Conservation (phyloP, 2,797 vertebrate genomes). For the Diceros bicornis region DNA sequence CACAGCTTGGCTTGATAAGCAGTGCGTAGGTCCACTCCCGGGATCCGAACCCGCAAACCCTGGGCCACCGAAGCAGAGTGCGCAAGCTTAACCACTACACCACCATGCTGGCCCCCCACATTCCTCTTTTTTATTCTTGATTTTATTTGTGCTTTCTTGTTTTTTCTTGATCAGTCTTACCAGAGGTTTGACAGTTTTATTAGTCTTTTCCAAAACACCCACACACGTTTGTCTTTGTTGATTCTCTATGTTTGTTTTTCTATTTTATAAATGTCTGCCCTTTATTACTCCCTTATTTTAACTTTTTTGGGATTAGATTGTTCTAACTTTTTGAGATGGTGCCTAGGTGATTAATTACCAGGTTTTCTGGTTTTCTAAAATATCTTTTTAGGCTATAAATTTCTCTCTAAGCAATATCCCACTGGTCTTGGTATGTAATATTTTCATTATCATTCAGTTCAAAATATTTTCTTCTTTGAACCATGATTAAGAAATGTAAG, state of each 20-base stretch:
- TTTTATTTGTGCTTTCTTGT: neutral
- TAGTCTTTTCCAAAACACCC: neutral
- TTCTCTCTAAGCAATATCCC: neutral
- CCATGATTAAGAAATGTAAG: neutral
- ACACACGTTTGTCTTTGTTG: neutral
- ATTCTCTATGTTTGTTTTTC: neutral
- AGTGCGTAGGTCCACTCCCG: too few species aligned
- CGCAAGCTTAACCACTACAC: too few species aligned
- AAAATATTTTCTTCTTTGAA: slow-evolving; percentile 35
- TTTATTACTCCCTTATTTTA: neutral
- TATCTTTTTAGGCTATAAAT: slow-evolving; percentile 27
- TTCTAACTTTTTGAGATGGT: neutral
- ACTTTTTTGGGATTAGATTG: neutral
- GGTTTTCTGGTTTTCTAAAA: slow-evolving; percentile 29
- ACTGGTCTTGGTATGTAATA: neutral
- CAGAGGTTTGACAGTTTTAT: neutral
- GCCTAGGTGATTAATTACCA: neutral
- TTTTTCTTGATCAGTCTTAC: neutral
- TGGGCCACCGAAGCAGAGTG: too few species aligned
- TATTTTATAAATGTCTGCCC: neutral
- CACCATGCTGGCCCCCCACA: neutral
- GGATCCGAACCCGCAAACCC: too few species aligned
- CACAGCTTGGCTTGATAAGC: too few species aligned
- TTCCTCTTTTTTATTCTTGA: neutral
- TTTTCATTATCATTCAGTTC: slow-evolving; percentile 26